Base-by-base conservation (phyloP, 2,888 invertebrate genomes). In the Caenorhabditis becei region DNA sequence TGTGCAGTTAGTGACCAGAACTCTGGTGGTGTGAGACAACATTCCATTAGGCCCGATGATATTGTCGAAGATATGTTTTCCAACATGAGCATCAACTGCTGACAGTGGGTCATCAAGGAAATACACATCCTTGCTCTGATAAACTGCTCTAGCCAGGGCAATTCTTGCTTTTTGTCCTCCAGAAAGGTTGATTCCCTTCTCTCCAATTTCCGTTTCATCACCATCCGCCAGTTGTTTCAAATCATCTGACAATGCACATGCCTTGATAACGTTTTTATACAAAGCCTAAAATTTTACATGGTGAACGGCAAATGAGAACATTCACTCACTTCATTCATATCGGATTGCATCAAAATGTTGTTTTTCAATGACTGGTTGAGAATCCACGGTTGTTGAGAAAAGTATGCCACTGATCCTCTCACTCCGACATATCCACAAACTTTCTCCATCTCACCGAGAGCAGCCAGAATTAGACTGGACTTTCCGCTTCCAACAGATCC, bases 351-450 rank as follows among this genome's bases (percentile, higher is more conserved):
- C 37, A 82, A 58, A 84, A 99, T 96, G 92, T 99, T 98, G 90
- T 97, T 95, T 89, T 95, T 94, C 26, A 98, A 92, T 0, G 97
- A 75, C 24, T 95, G 95, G 92, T 98, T 98, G 92, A 97, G 97
- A 78, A 98, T 97, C 98, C 98, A 99, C 0, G 98, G 97, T 92
- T 96, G 96, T 91, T 97, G 97, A 0, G 97, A 94, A 1, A 97
- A 96, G 92, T 96, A 97, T 0, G 96, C 96, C 8, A 94, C 92
- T 4, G 92, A 91, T 23, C 94, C 94, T 20, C 86, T 59, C 8
- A 88, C 85, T n/a, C 88, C 87, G 20, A 90, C 84, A 41, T 86
- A 84, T 23, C 90, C 90, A 28, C 81, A 62, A 4, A 87, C 56
- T 53, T 87, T 86, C 24, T 88, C 88, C 90, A 90, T 96, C 93